Evolutionary conservation across 1,140 invertebrate genomes (phyloP), one percentile per base, ranked within the genome.

Genomic region (Rhopalosiphum maidis): DNA sequence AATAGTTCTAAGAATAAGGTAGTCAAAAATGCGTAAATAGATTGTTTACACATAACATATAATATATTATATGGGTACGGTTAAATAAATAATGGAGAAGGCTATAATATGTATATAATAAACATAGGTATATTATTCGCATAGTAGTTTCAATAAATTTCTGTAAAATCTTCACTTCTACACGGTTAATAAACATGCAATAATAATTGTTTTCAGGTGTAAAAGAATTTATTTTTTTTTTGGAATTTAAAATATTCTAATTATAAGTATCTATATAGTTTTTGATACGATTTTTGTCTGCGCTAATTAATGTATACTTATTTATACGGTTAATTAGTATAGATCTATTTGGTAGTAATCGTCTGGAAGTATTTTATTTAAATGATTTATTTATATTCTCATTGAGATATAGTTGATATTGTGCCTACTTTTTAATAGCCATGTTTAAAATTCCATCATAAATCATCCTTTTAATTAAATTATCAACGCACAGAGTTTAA

Each of bases 381-480:
- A 87, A 48, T 37, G 6, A n/a, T 21, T 87, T 51, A 35, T 90
- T 90, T 41, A 37, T 23, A 90, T 90, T 8, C 51, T 90, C 35
- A 41, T 90, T 90, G 18, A 35, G 22, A 60, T 41, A 15, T 23
- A 30, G 8, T n/a, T 46, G 1, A 48, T 1, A 4, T 30, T 90
- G 41, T 23, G 35, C 55, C n/a, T 88, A 54, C 46, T 51, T 51
- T 54, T 88, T 88, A 54, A 54, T n/a, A 77, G 30, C 21, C 18
- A 18, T 7, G 30, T 37, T 41, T 30, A n/a, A 15, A 35, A 35
- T 90, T 15, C 22, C 48, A 30, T 90, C 88, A 55, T 90, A 90
- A 90, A 55, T 90, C 51, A 55, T 90, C 23, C 21, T 55, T 90
- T 90, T 55, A 90, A 90, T 90, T 89, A 89, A 89, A 89, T 89